phyloP scores from a whole-genome alignment of 2,888 invertebrate species.

The Dryococelus australis region DNA sequence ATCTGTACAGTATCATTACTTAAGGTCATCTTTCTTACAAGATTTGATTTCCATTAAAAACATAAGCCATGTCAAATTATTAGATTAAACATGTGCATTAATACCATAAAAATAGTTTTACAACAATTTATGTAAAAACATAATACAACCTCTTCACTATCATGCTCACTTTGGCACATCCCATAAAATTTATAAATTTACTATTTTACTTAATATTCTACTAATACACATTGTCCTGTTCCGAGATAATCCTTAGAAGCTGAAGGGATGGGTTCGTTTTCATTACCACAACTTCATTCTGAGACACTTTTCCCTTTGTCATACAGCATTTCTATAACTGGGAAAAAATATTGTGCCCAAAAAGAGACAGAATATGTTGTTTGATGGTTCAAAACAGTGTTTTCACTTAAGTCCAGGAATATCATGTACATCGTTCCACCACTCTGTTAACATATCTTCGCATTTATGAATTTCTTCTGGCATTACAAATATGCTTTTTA shows the following conservation, averaged over 20 bases:
- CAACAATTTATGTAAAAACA: too few relatives aligned
- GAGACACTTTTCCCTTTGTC: constrained; percentile 17
- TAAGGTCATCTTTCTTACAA: too few relatives aligned
- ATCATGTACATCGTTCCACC: constrained; percentile 13
- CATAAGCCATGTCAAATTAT: too few relatives aligned
- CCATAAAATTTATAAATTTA: not conserved
- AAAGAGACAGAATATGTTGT: not conserved
- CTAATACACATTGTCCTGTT: constrained; percentile 6
- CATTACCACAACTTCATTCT: not conserved
- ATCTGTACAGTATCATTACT: too few relatives aligned
- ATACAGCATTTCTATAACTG: not conserved
- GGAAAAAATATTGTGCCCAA: not conserved
- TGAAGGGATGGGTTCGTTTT: not conserved
- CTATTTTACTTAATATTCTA: not conserved
- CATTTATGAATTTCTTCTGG: not conserved
- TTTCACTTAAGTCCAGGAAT: constrained; percentile 9
- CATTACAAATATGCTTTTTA: not conserved
- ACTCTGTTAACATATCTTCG: not conserved
- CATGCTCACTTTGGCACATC: not conserved
- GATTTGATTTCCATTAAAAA: too few relatives aligned
- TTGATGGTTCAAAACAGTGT: not conserved
- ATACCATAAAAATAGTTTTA: too few relatives aligned
- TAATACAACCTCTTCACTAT: not conserved
- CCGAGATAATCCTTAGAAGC: not conserved
- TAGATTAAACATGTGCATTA: too few relatives aligned